Evolutionary conservation across 1,140 invertebrate species (phyloP).

Genomic region (Drosophila yakuba): DNA sequence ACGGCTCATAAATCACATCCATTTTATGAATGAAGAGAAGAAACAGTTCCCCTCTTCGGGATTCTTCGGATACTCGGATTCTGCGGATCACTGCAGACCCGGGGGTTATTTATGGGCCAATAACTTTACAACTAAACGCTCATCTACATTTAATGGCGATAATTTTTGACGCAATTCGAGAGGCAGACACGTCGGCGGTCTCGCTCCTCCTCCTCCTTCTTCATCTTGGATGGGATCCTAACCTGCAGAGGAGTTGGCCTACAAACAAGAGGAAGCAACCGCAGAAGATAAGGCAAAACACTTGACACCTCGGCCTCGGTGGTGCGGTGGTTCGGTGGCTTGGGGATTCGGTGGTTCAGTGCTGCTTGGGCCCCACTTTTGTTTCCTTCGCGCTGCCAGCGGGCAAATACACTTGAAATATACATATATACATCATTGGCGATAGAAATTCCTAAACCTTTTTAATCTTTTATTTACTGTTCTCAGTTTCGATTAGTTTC

Average conservation of each 20-base stretch:
- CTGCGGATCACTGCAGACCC: conserved; percentile 2
- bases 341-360: neutral
- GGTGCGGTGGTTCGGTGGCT: neutral
- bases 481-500: too few relatives aligned
- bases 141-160: conserved; percentile 83
- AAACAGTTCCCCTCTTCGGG: conserved; percentile 7
- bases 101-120: conserved; percentile 72
- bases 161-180: conserved; percentile 81
- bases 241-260: conserved; percentile 28
- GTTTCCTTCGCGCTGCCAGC: conserved; percentile 21
- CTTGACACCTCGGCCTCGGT: conserved; percentile 66
- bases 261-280: conserved; percentile 63
- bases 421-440: neutral
- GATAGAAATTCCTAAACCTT: too few relatives aligned
- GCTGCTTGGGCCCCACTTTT: conserved; percentile 6
- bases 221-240: conserved; percentile 9
- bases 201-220: neutral
- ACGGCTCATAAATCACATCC: conserved; percentile 48
- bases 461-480: too few relatives aligned
- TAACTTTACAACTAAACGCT: conserved; percentile 82
- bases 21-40: conserved; percentile 67
- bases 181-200: conserved; percentile 58
- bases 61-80: conserved; percentile 4
- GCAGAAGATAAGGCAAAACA: conserved; percentile 71
- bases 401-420: conserved; percentile 9